Evolutionary conservation across 2,888 invertebrate species (phyloP), one percentile per base, ranked within the genome.

Genomic region (Ernsta delagoae): DNA sequence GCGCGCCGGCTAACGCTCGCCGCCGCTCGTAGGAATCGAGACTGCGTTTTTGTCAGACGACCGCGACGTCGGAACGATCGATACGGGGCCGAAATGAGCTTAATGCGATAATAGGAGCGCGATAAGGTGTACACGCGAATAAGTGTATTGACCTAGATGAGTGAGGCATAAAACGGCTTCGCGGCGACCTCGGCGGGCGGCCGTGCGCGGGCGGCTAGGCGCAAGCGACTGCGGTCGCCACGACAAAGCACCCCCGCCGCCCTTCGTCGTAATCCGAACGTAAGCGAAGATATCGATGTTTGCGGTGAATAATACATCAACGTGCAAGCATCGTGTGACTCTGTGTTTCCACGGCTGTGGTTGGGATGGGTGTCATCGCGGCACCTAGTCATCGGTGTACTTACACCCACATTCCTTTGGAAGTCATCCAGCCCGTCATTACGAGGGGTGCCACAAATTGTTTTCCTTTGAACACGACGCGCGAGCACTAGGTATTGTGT

Each of bases 111-210:
- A 92, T 87, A 79, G 84, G 85, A 85, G 81, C 84, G 84, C 90
- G 93, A 93, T 92, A 93, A 92, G 89, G 84, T 82, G 80, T 83
- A 89, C 89, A 90, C 90, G 92, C 89, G 88, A 92, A 91, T 88
- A 88, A 86, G 90, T 88, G 83, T 92, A 84, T 84, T 90, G 90
- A 92, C 89, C 90, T 88, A 90, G 86, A 86, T 88, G 81, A 36
- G 74, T 78, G 81, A 74, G 79, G 83, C 85, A 84, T 83, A 80
- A 81, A 85, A 87, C 83, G 92, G 92, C 92, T 91, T 91, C 90
- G 78, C 79, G 78, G 75, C 83, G 90, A 85, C 88, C 87, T 85
- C 84, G 87, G 73, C 80, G 72, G 83, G 83, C 85, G 85, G 88
- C 83, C 84, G 81, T 87, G 89, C 90, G 88, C 90, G 84, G 84